Evolutionary conservation across 2,797 vertebrate genomes (phyloP).

Genomic region (Allobates femoralis): DNA sequence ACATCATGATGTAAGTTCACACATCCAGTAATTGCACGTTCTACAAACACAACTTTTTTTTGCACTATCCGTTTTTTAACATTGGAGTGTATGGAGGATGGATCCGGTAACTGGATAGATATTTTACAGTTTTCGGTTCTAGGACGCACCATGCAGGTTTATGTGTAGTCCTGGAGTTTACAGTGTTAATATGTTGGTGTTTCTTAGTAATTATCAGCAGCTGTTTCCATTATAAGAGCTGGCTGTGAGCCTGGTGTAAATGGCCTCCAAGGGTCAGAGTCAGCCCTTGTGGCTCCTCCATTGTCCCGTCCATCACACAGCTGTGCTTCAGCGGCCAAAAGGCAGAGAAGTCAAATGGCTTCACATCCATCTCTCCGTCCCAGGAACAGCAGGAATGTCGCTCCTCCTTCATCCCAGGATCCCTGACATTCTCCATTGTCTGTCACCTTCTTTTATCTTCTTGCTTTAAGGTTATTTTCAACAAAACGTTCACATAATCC

Average conservation of each 20-base stretch:
- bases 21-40: no score
- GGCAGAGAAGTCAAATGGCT: slow-evolving; percentile 47
- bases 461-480: not conserved
- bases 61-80: no score
- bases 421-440: not conserved
- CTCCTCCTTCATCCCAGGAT: not conserved
- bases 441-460: not conserved
- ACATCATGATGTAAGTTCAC: no score
- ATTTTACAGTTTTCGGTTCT: not conserved
- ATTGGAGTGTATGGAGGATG: no score
- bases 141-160: not conserved
- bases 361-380: not conserved
- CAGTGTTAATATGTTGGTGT: slow-evolving; percentile 11
- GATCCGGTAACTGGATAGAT: no score
- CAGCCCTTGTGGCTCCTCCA: slow-evolving; percentile 21
- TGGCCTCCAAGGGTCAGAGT: not conserved
- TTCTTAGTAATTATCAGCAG: slow-evolving; percentile 10
- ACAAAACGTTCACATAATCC: not conserved
- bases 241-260: slow-evolving; percentile 7
- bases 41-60: no score
- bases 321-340: slow-evolving; percentile 50
- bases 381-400: slow-evolving; percentile 18
- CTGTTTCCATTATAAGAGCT: slow-evolving; percentile 33
- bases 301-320: slow-evolving; percentile 16
- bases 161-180: not conserved